Conservation (phyloP, 2,797 vertebrate genomes). For the Poeciliopsis presidionis region DNA sequence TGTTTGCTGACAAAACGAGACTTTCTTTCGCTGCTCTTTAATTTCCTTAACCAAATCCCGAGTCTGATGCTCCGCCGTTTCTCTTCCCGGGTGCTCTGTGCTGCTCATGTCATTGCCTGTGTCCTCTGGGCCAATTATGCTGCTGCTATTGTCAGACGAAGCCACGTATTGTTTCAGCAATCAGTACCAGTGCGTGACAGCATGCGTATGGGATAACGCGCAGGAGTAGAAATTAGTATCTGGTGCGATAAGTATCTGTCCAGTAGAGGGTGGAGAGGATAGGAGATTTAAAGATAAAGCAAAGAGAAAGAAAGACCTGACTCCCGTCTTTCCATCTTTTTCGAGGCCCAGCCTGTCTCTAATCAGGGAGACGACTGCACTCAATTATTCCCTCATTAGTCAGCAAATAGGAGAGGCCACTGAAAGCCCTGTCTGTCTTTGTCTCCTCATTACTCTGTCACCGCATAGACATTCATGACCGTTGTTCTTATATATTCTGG, state of each 20-base stretch:
- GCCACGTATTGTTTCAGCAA: constrained; percentile 70
- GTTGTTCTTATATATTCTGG: constrained; percentile 24
- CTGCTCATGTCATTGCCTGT: constrained; percentile 69
- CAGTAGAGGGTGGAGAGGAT: constrained; percentile 64
- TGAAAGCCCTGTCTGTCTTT: constrained; percentile 47
- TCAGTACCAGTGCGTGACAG: constrained; percentile 47
- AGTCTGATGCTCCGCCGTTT: constrained; percentile 47
- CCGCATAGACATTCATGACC: constrained; percentile 21
- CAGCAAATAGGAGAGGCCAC: constrained; percentile 68
- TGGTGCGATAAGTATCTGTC: constrained; percentile 74
- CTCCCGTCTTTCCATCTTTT: constrained; percentile 77
- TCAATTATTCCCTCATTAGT: constrained; percentile 75
- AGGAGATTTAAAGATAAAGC: constrained; percentile 72
- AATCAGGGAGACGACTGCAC: constrained; percentile 68
- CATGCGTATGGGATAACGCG: constrained; percentile 54
- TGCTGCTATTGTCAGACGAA: constrained; percentile 64
- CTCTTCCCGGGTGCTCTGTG: constrained; percentile 33
- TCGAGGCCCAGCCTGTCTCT: constrained; percentile 70
- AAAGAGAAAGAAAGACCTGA: constrained; percentile 78
- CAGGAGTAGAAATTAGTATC: constrained; percentile 60
- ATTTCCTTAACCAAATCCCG: constrained; percentile 58
- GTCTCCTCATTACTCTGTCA: constrained; percentile 44
- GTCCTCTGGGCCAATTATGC: constrained; percentile 72
- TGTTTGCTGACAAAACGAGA: constrained; percentile 67
- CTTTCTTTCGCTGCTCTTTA: constrained; percentile 36